These are phyloP conservation scores for Spisula subtruncata DNA, from an alignment of 2,888 invertebrate species.

Conservation along the genomic window DNA sequence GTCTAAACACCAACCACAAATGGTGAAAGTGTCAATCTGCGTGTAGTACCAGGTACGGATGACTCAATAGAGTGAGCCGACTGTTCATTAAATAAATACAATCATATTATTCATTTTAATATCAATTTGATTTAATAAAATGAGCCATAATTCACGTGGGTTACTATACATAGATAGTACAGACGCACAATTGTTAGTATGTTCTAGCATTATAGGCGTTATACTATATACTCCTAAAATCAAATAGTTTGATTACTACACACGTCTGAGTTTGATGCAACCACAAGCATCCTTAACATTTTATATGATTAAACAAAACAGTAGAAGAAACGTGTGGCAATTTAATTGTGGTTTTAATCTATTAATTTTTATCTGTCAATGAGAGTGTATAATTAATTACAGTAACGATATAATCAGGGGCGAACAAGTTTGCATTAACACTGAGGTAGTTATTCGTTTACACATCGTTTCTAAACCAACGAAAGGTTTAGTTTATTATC, in stretches of 20 bases:
- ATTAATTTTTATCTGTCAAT: conserved; percentile 23
- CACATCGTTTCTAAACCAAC: too few relatives aligned
- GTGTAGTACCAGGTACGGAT: too few relatives aligned
- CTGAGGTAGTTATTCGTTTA: too few relatives aligned
- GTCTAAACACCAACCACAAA: too few relatives aligned
- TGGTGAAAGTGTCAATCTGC: too few relatives aligned
- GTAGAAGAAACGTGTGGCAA: background rate
- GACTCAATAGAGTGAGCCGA: too few relatives aligned
- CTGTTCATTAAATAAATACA: too few relatives aligned
- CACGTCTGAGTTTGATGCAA: background rate
- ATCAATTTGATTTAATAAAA: too few relatives aligned
- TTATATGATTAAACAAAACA: conserved; percentile 3
- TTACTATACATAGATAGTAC: too few relatives aligned
- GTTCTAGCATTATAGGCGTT: background rate
- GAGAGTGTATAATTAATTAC: background rate
- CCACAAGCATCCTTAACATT: background rate
- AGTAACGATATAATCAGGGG: background rate
- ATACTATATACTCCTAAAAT: background rate
- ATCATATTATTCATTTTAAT: too few relatives aligned
- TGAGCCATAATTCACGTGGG: too few relatives aligned
- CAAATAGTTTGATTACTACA: background rate
- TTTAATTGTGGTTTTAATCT: background rate
- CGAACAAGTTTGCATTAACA: background rate
- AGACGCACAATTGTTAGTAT: background rate
- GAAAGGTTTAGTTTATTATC: too few relatives aligned